Percentiles rank a stretch among this genome's conserved stretches.
Evolutionary conservation across 2,888 invertebrate genomes (phyloP).

Genomic region (Lasioglossum lativentre): DNA sequence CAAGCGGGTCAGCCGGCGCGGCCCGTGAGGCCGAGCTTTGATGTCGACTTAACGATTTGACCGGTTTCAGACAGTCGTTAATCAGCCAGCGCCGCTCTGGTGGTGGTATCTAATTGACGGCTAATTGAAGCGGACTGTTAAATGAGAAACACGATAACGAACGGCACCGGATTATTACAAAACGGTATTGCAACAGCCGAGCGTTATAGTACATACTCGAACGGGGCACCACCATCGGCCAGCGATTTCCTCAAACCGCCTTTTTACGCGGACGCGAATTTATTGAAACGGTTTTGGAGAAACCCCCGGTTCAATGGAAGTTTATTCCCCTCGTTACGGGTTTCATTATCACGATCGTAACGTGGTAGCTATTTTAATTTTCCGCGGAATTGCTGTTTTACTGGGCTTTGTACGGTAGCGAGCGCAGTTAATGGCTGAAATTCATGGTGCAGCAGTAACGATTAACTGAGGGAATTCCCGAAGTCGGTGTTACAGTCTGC

Average conservation of each 20-base stretch:
- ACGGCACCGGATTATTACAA: conserved; percentile 68
- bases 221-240: conserved; percentile 16
- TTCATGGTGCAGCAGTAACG: conserved; percentile 14
- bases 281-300: background rate
- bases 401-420: background rate
- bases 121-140: conserved; percentile 72
- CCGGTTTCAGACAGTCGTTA: conserved; percentile 72
- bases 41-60: conserved; percentile 72
- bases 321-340: background rate
- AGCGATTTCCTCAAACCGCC: conserved; percentile 42
- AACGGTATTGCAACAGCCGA: conserved; percentile 63
- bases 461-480: conserved; percentile 34
- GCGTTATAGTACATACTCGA: conserved; percentile 40
- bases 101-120: conserved; percentile 74
- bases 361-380: background rate
- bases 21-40: conserved; percentile 48
- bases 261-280: background rate
- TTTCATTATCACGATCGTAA: background rate
- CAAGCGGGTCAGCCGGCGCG: conserved; percentile 60
- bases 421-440: background rate
- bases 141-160: conserved; percentile 73
- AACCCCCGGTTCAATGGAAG: background rate
- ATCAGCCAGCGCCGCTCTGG: conserved; percentile 61
- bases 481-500: background rate
- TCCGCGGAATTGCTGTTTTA: conserved; percentile 5